Evolutionary conservation across 2,888 invertebrate genomes (phyloP), one percentile per base, ranked within the genome.

Genomic region (Erebia ligea): DNA sequence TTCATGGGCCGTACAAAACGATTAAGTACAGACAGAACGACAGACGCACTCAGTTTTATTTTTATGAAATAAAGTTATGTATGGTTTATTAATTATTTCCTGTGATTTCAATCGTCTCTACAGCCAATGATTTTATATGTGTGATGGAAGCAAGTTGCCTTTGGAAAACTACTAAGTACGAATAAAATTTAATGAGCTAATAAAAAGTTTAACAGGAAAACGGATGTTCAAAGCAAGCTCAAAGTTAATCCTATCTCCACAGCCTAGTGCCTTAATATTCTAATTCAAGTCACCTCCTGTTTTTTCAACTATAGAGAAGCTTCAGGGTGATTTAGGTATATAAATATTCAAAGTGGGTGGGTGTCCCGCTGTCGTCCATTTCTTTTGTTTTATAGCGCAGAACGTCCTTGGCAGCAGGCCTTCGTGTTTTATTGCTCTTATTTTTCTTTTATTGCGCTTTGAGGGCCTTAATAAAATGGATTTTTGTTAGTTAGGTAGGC

Each of bases 391-490:
- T 73, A 73, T 65, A 62, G 52, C 69, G 34, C 48, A 64, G 59
- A 42, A 25, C 65, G 71, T 59, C 67, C 69, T 64, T 66, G 62
- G 65, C 57, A 67, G 21, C 66, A 70, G 70, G 62, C 72, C 72
- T 68, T 62, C 65, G 45, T 65, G 61, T 71, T 73, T 71, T 73
- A 73, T 73, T 68, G 40, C 40, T 42, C 62, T 68, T 71, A 68
- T 62, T 58, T 73, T 68, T 67, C 68, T 58, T 71, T 73, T 73
- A 71, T 71, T 67, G 59, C 66, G 50, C 45, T 73, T 68, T 68
- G 62, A 68, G 56, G 66, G 54, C 52, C 59, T 62, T 68, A 54
- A 62, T 68, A 66, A 70, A 70, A 73, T 25, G 40, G 52, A 40
- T 68, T 71, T 21, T 68, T 17, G 71, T 19, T 62, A 63, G 62